A percentile compares a stretch with the other conserved stretches of the same genome.
phyloP scores from a whole-genome alignment of 2,888 invertebrate genomes.

The Drosophila mulleri region DNA sequence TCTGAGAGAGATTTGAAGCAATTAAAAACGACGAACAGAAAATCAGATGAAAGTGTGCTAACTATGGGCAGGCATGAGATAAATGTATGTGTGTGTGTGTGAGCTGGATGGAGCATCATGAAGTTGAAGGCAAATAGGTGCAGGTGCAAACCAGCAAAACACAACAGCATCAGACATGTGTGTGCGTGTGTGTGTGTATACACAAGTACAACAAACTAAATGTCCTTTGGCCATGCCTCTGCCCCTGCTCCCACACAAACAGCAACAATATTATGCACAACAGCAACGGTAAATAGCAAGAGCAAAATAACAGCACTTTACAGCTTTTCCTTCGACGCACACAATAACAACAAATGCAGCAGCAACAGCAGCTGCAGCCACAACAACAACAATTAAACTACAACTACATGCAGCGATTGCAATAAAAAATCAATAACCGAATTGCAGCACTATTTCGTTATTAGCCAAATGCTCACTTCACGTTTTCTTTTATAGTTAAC shows the following conservation, averaged over 20 bases:
- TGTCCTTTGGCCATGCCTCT: conserved; percentile 23
- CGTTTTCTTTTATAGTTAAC: conserved; percentile 18
- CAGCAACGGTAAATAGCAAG: conserved; percentile 31
- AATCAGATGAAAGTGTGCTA: conserved; percentile 39
- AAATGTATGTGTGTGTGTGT: conserved; percentile 1
- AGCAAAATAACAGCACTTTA: conserved; percentile 32
- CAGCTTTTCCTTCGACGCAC: conserved; percentile 45
- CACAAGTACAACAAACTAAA: conserved; percentile 12
- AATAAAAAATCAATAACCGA: conserved; percentile 68
- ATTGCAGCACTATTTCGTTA: conserved; percentile 31
- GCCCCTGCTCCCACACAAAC: conserved; percentile 7
- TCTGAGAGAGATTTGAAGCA: conserved; percentile 54
- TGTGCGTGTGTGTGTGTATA: conserved; percentile 2
- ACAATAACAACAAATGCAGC: conserved; percentile 40
- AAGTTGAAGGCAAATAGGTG: conserved; percentile 37
- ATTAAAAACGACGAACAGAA: conserved; percentile 52
- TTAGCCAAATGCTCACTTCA: conserved; percentile 21
- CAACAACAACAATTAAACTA: conserved; percentile 53
- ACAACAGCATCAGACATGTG: conserved; percentile 26
- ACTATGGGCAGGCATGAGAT: conserved; percentile 3
- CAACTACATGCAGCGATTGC: conserved; percentile 63
- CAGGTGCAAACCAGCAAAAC: conserved; percentile 55
- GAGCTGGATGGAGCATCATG: conserved; percentile 22
- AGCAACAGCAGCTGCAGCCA: conserved; percentile 44
- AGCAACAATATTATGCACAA: conserved; percentile 23